Base-by-base conservation (phyloP, 2,797 vertebrate species). In the Acipenser transmontanus region DNA sequence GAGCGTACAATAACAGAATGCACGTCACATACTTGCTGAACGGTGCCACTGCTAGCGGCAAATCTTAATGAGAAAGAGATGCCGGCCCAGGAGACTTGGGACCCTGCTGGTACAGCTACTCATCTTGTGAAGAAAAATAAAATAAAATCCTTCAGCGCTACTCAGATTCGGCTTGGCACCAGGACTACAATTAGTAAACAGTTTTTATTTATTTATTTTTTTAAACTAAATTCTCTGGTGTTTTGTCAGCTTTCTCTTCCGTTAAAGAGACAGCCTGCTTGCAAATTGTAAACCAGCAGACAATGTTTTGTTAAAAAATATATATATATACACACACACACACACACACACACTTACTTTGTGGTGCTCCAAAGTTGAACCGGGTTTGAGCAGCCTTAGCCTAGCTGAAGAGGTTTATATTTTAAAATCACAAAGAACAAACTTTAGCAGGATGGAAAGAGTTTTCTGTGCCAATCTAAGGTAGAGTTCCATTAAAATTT, bases 141-240 rank as follows among this genome's bases (percentile, higher is more conserved):
- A 80, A 87, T 87, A 87, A 90, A 88, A 90, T 89, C 87, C 87
- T 89, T 89, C 90, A 84, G 88, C 88, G 89, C 88, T 76, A 80
- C 88, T 89, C 89, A 89, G 88, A 87, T 86, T 89, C 85, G 81
- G 85, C 84, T 84, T 85, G 84, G 89, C 87, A 89, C 86, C 70
- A 86, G 81, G 85, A 85, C 83, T 88, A 86, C 87, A 88, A 89
- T 89, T 86, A 83, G 73, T 80, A 88, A 87, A 89, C 84, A 89
- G 81, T 83, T 87, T 89, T 13, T 69, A 63, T 64, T 56, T 70
- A 62, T 63, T 74, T 70, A 54, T 49, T 52, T 50, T 59, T 62
- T 87, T 91, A 88, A 90, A 88, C 88, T 85, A 82, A 90, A 90
- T 91, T 89, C 92, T 93, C 89, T 93, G 84, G 93, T 94, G 93